Conservation (phyloP, 2,113 vertebrate species). For the Cyphomyrus discorhynchus region DNA sequence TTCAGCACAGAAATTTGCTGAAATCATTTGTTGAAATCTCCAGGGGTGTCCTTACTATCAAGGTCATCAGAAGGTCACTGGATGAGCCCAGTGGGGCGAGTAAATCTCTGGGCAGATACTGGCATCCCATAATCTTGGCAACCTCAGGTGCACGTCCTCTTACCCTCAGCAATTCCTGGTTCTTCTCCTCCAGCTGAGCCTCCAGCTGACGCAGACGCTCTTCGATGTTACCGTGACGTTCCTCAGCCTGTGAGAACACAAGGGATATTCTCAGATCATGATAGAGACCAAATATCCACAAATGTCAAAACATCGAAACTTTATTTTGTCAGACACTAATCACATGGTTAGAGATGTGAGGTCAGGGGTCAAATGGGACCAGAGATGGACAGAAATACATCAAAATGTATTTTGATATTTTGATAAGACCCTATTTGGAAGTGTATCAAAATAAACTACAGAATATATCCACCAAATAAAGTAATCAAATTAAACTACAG, state of each 20-base stretch:
- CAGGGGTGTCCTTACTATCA: neutral
- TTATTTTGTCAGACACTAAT: neutral
- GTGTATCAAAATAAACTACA: neutral
- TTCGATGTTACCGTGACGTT: conserved; percentile 90
- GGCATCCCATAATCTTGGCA: neutral
- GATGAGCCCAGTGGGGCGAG: neutral
- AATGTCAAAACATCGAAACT: neutral
- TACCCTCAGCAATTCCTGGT: conserved; percentile 90
- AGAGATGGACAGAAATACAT: neutral
- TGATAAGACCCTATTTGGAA: neutral
- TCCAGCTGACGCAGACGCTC: conserved; percentile 90
- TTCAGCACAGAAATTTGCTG: neutral
- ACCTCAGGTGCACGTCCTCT: conserved; percentile 35
- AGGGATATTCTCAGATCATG: neutral
- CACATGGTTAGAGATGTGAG: neutral
- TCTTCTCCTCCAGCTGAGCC: conserved; percentile 91
- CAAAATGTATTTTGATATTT: neutral
- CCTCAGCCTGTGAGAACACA: conserved; percentile 76
- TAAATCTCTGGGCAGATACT: neutral
- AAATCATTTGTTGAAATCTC: neutral
- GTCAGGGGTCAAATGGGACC: neutral
- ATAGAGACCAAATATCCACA: neutral
- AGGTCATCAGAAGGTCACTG: neutral
- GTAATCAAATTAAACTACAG: neutral
- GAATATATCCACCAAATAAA: neutral